Conservation (phyloP, 2,113 vertebrate genomes). For the Pygoscelis adeliae region DNA sequence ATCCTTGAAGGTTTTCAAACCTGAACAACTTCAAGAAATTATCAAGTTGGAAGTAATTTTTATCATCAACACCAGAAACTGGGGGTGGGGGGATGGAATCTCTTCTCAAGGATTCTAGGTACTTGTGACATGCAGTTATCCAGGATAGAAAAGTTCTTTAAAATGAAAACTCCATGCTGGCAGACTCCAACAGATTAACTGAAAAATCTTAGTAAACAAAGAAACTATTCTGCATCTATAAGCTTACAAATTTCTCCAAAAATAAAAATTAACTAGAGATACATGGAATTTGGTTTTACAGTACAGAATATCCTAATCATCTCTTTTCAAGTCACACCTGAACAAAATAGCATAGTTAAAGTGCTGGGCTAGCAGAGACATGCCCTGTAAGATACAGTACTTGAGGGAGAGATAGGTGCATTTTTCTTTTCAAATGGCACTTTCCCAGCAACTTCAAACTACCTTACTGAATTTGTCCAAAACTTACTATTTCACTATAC, state of each 20-base stretch:
- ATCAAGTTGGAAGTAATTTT: neutral
- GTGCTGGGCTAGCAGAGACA: neutral
- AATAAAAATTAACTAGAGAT: neutral
- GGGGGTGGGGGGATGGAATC: accelerated
- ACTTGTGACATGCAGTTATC: neutral
- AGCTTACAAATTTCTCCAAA: neutral
- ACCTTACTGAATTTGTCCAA: neutral
- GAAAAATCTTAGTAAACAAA: neutral
- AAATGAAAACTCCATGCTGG: neutral
- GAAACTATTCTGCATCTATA: neutral
- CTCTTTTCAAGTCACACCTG: neutral
- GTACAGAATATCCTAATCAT: neutral
- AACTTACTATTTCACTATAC: neutral
- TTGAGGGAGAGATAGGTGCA: neutral
- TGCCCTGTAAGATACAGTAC: neutral
- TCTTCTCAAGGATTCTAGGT: neutral
- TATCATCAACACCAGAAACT: neutral
- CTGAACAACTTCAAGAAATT: neutral
- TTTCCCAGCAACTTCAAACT: neutral
- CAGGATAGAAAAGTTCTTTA: neutral
- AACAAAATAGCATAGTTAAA: neutral
- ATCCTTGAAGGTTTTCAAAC: neutral
- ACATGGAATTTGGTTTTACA: neutral
- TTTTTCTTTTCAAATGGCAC: neutral
- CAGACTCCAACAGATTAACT: neutral